These are phyloP conservation scores for Mus spretus DNA, from an alignment of 2,797 vertebrate genomes.

Conservation along the genomic window DNA sequence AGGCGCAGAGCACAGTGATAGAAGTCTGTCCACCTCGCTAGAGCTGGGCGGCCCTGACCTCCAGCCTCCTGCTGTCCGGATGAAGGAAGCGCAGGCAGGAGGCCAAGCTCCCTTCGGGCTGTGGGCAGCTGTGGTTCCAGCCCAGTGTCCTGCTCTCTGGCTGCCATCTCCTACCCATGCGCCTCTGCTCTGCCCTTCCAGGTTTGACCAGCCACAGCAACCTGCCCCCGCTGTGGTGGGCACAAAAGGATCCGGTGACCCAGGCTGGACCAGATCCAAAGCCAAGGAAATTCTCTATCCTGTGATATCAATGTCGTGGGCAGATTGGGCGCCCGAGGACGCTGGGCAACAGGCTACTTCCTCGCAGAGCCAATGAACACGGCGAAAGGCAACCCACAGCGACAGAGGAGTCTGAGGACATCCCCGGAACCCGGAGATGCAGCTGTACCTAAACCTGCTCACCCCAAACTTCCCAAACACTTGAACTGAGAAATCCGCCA, in stretches of 20 bases:
- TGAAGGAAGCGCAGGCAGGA: not conserved
- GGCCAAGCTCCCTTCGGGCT: not conserved
- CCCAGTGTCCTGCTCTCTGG: not conserved
- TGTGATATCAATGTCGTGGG: not conserved
- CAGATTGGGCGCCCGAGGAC: not conserved
- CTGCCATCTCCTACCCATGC: not conserved
- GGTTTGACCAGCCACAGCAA: not conserved
- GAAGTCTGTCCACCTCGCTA: not conserved
- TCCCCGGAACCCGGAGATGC: not conserved
- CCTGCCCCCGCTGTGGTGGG: not conserved
- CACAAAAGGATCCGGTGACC: not conserved
- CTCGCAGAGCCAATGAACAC: not conserved
- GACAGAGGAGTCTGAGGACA: not conserved
- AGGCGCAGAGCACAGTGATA: too few relatives aligned
- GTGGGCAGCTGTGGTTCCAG: not conserved
- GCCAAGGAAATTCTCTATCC: not conserved
- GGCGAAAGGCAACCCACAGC: not conserved
- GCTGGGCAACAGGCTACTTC: not conserved
- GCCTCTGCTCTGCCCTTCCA: not conserved
- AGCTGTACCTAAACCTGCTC: not conserved
- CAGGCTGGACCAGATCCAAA: not conserved
- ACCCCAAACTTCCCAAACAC: not conserved
- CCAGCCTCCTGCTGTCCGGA: not conserved
- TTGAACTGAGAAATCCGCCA: not conserved
- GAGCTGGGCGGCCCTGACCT: not conserved